Percentiles rank a stretch among this genome's conserved stretches.
Conservation (phyloP, 2,113 vertebrate species). For the Megaleporinus macrocephalus region DNA sequence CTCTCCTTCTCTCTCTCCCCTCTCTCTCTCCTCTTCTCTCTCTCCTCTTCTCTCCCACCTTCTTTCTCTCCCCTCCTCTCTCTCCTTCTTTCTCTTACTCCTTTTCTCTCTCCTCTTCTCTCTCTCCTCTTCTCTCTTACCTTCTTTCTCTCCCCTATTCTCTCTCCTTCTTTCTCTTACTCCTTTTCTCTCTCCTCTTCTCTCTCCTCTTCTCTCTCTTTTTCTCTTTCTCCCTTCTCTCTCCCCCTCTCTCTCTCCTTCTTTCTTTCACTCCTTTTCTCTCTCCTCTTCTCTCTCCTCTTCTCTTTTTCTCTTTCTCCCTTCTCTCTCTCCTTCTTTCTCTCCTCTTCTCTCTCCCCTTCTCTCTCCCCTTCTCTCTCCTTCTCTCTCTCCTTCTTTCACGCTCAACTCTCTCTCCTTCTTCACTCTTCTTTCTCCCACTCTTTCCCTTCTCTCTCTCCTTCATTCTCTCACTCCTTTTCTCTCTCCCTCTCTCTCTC, state of each 20-base stretch:
- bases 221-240: not conserved
- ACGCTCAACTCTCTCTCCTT: no score
- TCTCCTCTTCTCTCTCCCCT: conserved; percentile 3
- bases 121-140: no score
- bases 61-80: conserved; percentile 25
- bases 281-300: no score
- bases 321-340: not conserved
- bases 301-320: not conserved
- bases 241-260: conserved; percentile 35
- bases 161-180: conserved; percentile 4
- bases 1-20: not conserved
- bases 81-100: conserved; percentile 6
- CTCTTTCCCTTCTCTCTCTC: no score
- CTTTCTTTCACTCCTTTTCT: no score
- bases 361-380: not conserved
- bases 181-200: no score
- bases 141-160: not conserved
- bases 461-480: not conserved
- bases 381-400: conserved; percentile 44
- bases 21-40: not conserved
- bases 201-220: conserved; percentile 3
- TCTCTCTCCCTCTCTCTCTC: conserved; percentile 20
- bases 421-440: no score
- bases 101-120: no score
- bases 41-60: no score